Evolutionary conservation across 2,888 invertebrate species (phyloP).

Genomic region (Caenorhabditis sinica): DNA sequence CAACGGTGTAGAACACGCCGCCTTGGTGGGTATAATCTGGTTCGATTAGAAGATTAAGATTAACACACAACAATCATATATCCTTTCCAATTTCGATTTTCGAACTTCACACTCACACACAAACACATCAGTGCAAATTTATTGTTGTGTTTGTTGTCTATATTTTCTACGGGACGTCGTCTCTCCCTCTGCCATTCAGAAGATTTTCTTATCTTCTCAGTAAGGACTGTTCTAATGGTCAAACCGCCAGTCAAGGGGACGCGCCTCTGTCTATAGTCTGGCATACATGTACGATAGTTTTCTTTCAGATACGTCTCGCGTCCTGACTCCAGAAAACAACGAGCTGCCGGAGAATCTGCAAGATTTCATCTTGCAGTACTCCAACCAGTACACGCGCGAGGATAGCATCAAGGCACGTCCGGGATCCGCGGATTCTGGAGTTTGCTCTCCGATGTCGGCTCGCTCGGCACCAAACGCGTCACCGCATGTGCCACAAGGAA

Average conservation of each 20-base stretch:
- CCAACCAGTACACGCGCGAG: constrained; percentile 73
- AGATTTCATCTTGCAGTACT: constrained; percentile 83
- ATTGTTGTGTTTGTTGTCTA: not conserved
- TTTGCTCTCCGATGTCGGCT: constrained; percentile 82
- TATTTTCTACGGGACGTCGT: not conserved
- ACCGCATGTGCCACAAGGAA: constrained; percentile 78
- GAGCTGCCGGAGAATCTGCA: constrained; percentile 82
- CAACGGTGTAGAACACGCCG: not conserved
- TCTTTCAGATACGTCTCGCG: constrained; percentile 46
- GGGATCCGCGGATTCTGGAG: constrained; percentile 75
- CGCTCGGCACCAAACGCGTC: constrained; percentile 78
- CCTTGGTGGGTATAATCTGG: not conserved
- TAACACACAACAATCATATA: constrained; percentile 5
- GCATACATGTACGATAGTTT: not conserved
- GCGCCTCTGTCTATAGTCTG: not conserved
- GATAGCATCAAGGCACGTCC: constrained; percentile 67
- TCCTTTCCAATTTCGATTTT: constrained; percentile 6
- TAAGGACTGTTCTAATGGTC: constrained; percentile 33
- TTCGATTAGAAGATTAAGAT: not conserved
- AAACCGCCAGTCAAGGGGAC: not conserved
- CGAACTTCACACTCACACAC: not conserved
- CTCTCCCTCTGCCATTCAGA: not conserved
- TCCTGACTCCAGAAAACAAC: constrained; percentile 55
- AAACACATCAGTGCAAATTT: not conserved
- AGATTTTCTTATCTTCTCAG: not conserved